Evolutionary conservation across 1,140 invertebrate genomes (phyloP), one percentile per base, ranked within the genome.

Genomic region (Zaprionus davidi): DNA sequence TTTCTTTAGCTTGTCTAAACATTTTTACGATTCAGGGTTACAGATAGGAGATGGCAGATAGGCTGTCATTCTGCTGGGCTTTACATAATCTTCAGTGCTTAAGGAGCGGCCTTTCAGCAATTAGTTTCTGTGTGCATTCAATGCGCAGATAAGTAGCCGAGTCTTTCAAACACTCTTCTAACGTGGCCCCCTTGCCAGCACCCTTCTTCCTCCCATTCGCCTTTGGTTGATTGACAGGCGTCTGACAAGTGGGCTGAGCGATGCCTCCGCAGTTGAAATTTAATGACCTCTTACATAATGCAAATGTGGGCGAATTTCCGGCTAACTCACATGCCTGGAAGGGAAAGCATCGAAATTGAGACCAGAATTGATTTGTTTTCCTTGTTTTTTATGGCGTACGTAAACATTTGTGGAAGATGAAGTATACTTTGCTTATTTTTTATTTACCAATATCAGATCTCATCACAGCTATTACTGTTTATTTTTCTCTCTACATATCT

Each of bases 11-110:
- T 82, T 78, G 74, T 78, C 80, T 84, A 88, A 87, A 87, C 84
- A 87, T 88, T 87, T 83, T 88, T 87, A 79, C 69, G 84, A 87
- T 84, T 87, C 84, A 87, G 84, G 84, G 84, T 88, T 87, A 90
- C 77, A 88, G 83, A 87, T 87, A 88, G 64, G 82, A 53, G 64
- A 63, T 28, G 17, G n/a, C 26, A 41, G 41, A 53, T 34, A 38
- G 38, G 63, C 63, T 78, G 57, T 78, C 59, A 81, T 59, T 71
- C 65, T 63, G 59, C 68, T 53, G 56, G 75, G 76, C 78, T 87
- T 84, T 87, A 87, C 74, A 88, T 87, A 87, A 87, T 83, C 77
- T 65, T 60, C 62, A 70, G 65, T 86, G 82, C 82, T 79, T 82
- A 82, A 77, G 85, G 57, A 73, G 31, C 13, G 78, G 68, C 71